These are phyloP conservation scores for Netelia fuscicornis DNA, from an alignment of 2,888 invertebrate species.

Conservation along the genomic window DNA sequence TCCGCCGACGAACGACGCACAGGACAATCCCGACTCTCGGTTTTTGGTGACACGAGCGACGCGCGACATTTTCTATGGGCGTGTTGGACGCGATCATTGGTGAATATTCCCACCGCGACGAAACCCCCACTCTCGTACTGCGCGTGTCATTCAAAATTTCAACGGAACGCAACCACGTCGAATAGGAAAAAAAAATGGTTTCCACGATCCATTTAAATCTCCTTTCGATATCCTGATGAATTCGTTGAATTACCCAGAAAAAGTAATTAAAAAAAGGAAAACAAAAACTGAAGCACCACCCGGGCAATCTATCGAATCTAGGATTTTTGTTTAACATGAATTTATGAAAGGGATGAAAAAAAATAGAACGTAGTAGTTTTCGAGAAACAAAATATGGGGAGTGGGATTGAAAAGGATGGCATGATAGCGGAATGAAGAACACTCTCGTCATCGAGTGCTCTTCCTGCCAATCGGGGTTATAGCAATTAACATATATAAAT, in stretches of 20 bases:
- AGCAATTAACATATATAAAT: background rate
- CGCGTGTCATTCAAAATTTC: slow-evolving; percentile 43
- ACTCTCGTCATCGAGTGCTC: background rate
- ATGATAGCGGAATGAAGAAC: background rate
- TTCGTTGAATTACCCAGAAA: background rate
- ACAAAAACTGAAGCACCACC: too few species aligned
- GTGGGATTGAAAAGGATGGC: background rate
- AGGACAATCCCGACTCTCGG: slow-evolving; percentile 49
- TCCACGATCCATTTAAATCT: background rate
- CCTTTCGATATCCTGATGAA: background rate
- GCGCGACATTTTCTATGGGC: slow-evolving; percentile 64
- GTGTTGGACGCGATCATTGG: slow-evolving; percentile 61
- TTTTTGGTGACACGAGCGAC: slow-evolving; percentile 56
- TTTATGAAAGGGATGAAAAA: background rate
- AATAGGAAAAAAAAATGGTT: slow-evolving; percentile 30
- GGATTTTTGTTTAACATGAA: background rate
- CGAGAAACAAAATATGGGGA: background rate
- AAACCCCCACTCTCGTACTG: slow-evolving; percentile 20
- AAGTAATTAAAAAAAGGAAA: too few species aligned
- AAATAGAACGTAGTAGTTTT: background rate
- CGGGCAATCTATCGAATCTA: too few species aligned
- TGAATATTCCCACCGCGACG: slow-evolving; percentile 41
- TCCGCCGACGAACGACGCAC: slow-evolving; percentile 51
- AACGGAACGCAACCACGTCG: background rate
- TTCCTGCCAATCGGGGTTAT: background rate